Percentiles rank a stretch among this genome's conserved stretches.
These are phyloP conservation scores for Rapana venosa DNA, from an alignment of 2,888 invertebrate genomes.

Conservation along the genomic window DNA sequence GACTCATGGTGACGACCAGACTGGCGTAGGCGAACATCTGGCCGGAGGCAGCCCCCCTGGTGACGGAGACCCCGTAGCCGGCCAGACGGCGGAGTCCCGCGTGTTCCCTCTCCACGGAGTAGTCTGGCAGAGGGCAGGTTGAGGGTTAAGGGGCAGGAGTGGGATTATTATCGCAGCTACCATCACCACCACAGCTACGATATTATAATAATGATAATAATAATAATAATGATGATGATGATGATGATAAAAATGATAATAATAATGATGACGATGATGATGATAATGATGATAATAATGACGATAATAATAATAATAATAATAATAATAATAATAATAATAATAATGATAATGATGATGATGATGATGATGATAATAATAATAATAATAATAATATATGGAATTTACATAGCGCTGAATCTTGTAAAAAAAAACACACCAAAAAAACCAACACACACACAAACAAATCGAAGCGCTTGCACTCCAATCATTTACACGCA, in stretches of 20 bases:
- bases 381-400: too few species aligned
- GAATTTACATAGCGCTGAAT: too few species aligned
- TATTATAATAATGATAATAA: background rate
- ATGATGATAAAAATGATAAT: too few species aligned
- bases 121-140: slow-evolving; percentile 75
- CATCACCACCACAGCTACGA: too few species aligned
- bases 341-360: too few species aligned
- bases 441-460: too few species aligned
- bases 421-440: too few species aligned
- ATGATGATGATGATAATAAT: too few species aligned
- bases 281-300: background rate
- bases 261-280: background rate
- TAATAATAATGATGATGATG: background rate
- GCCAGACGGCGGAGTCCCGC: slow-evolving; percentile 81
- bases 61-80: slow-evolving; percentile 82
- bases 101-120: slow-evolving; percentile 82
- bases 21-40: slow-evolving; percentile 83
- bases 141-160: background rate
- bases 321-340: too few species aligned
- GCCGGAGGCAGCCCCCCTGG: slow-evolving; percentile 83
- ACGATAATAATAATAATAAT: background rate
- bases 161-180: background rate
- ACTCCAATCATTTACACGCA: too few species aligned
- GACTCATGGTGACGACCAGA: slow-evolving; percentile 82
- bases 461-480: too few species aligned